Conservation (phyloP, 1,140 invertebrate species). For the Conus ventricosus region DNA sequence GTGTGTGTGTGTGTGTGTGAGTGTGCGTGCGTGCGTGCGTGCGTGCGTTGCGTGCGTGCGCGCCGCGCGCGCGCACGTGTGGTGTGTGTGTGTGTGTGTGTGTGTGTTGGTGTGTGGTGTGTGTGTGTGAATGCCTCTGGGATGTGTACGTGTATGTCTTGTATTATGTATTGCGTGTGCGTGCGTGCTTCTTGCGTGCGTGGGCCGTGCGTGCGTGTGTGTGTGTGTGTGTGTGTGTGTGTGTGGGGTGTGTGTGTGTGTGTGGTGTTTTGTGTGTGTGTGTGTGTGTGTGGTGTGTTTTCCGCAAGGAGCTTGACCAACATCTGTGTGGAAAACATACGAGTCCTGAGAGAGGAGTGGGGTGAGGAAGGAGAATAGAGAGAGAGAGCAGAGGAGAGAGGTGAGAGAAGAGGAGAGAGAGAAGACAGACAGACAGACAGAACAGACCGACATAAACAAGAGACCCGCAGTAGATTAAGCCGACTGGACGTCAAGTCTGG, state of each 20-base stretch:
- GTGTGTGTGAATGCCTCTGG: not conserved
- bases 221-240: not conserved
- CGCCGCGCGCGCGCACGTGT: not conserved
- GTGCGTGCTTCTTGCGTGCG: not conserved
- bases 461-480: no score
- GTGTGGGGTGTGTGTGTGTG: conserved; percentile 4
- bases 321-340: no score
- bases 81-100: not conserved
- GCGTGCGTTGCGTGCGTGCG: not conserved
- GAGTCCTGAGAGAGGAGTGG: no score
- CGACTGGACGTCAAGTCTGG: no score
- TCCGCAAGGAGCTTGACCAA: no score
- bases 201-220: not conserved
- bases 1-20: conserved; percentile 2
- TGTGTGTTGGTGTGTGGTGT: conserved; percentile 10
- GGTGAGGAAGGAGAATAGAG: no score
- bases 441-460: no score
- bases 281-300: not conserved
- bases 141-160: not conserved
- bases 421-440: no score
- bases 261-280: not conserved
- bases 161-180: not conserved
- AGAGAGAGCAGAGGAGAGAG: no score
- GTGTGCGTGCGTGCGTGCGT: not conserved
- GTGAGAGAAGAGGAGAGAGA: no score